These are phyloP conservation scores for Merops nubicus DNA, from an alignment of 2,113 vertebrate species.

Conservation along the genomic window DNA sequence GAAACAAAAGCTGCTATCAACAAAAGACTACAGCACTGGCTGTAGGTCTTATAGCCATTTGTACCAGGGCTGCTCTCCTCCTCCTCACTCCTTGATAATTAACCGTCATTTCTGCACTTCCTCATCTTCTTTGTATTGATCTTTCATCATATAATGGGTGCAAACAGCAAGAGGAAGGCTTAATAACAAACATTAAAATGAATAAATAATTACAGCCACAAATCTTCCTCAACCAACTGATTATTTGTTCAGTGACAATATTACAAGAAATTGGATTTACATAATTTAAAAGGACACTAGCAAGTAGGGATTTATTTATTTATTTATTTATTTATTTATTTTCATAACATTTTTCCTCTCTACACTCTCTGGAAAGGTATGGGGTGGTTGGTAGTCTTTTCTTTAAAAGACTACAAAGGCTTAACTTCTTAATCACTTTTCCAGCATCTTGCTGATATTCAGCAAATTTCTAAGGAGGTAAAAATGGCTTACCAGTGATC, in stretches of 20 bases:
- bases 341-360: slow-evolving; percentile 29
- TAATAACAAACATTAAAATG: slow-evolving; percentile 78
- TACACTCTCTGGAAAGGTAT: not conserved
- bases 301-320: not conserved
- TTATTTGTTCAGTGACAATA: slow-evolving; percentile 76
- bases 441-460: not conserved
- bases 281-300: slow-evolving; percentile 72
- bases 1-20: not conserved
- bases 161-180: slow-evolving; percentile 71
- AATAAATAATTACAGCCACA: slow-evolving; percentile 80
- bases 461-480: not conserved
- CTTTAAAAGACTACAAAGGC: not conserved
- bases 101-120: slow-evolving; percentile 64
- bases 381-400: not conserved
- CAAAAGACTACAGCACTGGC: not conserved
- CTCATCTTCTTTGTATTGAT: slow-evolving; percentile 76
- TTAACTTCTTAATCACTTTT: not conserved
- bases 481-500: not conserved
- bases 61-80: not conserved
- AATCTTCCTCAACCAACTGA: slow-evolving; percentile 72
- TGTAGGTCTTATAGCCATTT: not conserved
- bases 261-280: slow-evolving; percentile 72
- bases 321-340: not conserved
- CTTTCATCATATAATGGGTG: slow-evolving; percentile 73
- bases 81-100: slow-evolving; percentile 52